phyloP scores from a whole-genome alignment of 2,888 invertebrate genomes.

The Malachius bipustulatus region DNA sequence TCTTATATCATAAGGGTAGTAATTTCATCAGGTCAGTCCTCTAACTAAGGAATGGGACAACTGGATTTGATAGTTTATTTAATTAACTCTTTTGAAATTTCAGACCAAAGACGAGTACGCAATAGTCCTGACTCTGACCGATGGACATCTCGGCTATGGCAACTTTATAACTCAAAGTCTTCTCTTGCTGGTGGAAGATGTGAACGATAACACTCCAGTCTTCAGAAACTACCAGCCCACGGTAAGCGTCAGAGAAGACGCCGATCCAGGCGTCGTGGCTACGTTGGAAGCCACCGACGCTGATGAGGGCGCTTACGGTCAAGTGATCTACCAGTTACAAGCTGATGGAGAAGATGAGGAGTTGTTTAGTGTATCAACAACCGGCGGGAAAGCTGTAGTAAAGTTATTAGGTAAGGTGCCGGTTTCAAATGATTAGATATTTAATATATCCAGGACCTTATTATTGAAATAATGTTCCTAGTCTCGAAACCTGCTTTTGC shows the following conservation, averaged over 20 bases:
- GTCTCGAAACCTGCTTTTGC: no score
- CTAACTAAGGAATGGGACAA: no score
- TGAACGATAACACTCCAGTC: constrained; percentile 82
- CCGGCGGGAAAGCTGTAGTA: constrained; percentile 75
- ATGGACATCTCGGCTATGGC: constrained; percentile 74
- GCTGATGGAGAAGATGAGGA: constrained; percentile 68
- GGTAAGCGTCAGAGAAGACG: constrained; percentile 68
- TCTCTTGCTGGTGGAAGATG: constrained; percentile 77
- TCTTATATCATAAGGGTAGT: no score
- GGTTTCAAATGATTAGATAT: no score
- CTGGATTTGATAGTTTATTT: no score
- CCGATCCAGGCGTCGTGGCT: constrained; percentile 59
- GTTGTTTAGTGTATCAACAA: constrained; percentile 68
- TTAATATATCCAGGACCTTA: no score
- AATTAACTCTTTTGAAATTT: constrained; percentile 28
- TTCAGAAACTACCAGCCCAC: constrained; percentile 79
- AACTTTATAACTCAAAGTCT: constrained; percentile 85
- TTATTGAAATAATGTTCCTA: no score
- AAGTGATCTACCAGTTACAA: constrained; percentile 78
- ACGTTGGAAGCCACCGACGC: constrained; percentile 79
- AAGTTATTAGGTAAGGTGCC: constrained; percentile 49
- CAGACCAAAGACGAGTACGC: constrained; percentile 80
- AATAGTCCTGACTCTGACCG: constrained; percentile 77
- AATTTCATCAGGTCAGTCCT: no score
- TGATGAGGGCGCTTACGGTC: constrained; percentile 86